A percentile compares a stretch with the other conserved stretches of the same genome.
Conservation (phyloP, 1,140 invertebrate species). For the Neuroterus valhalla region DNA sequence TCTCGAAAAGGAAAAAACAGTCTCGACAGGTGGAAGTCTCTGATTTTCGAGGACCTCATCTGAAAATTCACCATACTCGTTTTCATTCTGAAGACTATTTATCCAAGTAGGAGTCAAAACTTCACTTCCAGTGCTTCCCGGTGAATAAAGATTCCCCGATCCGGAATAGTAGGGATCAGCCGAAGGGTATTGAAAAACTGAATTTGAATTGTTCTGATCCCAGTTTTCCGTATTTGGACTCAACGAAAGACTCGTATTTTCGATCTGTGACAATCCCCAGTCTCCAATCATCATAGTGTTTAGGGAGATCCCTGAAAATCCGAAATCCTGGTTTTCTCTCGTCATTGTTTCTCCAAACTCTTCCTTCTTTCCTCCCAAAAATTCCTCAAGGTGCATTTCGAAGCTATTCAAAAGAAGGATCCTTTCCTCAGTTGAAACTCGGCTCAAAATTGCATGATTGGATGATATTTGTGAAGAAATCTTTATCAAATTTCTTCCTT, state of each 20-base stretch:
- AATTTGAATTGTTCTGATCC: conserved; percentile 59
- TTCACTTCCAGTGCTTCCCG: conserved; percentile 60
- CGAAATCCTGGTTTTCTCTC: conserved; percentile 36
- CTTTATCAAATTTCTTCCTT: not conserved
- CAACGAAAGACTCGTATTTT: conserved; percentile 42
- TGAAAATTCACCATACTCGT: conserved; percentile 55
- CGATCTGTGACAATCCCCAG: conserved; percentile 46
- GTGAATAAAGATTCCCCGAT: conserved; percentile 40
- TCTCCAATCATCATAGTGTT: conserved; percentile 34
- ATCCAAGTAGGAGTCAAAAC: conserved; percentile 61
- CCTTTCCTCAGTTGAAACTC: not conserved
- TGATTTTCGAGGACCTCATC: conserved; percentile 52
- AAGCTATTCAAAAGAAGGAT: too few relatives aligned
- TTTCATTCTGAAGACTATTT: conserved; percentile 39
- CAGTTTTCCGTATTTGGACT: conserved; percentile 54
- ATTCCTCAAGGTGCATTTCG: conserved; percentile 52
- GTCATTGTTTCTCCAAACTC: conserved; percentile 13
- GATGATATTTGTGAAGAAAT: not conserved
- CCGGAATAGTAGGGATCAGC: conserved; percentile 23
- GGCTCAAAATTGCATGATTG: not conserved
- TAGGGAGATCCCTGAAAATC: conserved; percentile 14
- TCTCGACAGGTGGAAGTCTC: conserved; percentile 63
- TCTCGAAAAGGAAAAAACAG: conserved; percentile 69
- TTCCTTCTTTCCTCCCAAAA: conserved; percentile 5
- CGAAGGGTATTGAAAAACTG: conserved; percentile 61